A percentile compares a stretch with the other conserved stretches of the same genome.
These are phyloP conservation scores for Aphidoletes aphidimyza DNA, from an alignment of 2,888 invertebrate species.

Conservation along the genomic window DNA sequence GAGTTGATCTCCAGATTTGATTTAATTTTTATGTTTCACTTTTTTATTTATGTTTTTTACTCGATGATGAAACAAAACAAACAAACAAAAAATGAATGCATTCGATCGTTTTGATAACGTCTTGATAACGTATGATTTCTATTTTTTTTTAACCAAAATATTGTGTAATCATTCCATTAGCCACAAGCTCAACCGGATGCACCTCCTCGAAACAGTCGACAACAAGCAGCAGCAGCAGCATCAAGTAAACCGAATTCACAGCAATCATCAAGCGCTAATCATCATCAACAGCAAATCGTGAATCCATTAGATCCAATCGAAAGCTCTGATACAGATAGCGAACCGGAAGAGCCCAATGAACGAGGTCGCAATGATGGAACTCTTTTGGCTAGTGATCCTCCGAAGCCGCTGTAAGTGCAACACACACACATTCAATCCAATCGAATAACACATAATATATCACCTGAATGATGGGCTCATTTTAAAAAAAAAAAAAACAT, in stretches of 20 bases:
- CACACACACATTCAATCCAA: neutral
- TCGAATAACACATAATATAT: neutral
- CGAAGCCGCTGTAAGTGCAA: constrained; percentile 96
- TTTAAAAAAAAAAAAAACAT: no score
- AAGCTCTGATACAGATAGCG: constrained; percentile 83
- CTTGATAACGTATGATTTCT: no score
- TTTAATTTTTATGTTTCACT: neutral
- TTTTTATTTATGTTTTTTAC: neutral
- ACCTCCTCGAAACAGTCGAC: constrained; percentile 74
- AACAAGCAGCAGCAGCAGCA: constrained; percentile 61
- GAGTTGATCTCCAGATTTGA: constrained; percentile 55
- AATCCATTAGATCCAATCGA: constrained; percentile 75
- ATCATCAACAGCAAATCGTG: constrained; percentile 66
- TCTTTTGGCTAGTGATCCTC: constrained; percentile 93
- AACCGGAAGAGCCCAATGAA: constrained; percentile 83
- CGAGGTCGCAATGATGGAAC: constrained; percentile 91
- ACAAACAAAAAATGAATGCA: no score
- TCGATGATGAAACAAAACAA: no score
- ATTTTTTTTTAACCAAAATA: neutral
- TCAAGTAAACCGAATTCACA: constrained; percentile 64
- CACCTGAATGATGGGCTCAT: no score
- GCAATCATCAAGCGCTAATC: constrained; percentile 65
- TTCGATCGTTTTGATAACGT: no score
- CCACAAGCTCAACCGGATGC: constrained; percentile 75
- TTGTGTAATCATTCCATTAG: neutral